Percentiles rank a stretch among this genome's conserved stretches.
phyloP scores from a whole-genome alignment of 2,888 invertebrate genomes.

The Tetrapedia diversipes region DNA sequence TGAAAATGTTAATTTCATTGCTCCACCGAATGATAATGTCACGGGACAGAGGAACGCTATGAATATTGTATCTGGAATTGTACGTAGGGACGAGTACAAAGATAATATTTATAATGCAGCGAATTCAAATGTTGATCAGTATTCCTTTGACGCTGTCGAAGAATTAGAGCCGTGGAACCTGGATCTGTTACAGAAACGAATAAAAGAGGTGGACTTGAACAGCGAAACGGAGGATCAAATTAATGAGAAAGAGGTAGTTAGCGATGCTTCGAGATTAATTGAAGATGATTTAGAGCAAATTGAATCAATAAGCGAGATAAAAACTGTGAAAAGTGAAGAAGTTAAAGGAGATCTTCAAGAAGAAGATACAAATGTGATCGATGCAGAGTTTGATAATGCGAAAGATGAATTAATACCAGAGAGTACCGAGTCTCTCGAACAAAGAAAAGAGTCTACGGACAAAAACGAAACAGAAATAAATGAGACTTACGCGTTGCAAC shows the following conservation, averaged over 20 bases:
- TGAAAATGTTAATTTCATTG: conserved; percentile 1
- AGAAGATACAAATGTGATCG: neutral
- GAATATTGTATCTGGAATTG: neutral
- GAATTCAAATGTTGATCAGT: conserved; percentile 46
- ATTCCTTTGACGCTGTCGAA: conserved; percentile 36
- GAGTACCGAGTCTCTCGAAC: neutral
- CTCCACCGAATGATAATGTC: conserved; percentile 15
- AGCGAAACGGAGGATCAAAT: conserved; percentile 20
- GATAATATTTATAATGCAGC: conserved; percentile 24
- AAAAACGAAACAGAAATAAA: neutral
- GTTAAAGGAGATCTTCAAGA: neutral
- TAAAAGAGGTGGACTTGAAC: conserved; percentile 49
- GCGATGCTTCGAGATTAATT: neutral
- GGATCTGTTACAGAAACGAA: conserved; percentile 44
- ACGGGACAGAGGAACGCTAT: neutral
- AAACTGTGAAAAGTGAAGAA: neutral
- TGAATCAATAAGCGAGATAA: neutral
- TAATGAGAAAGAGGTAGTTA: neutral
- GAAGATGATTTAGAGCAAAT: neutral
- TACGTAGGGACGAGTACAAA: neutral
- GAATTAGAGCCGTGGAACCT: conserved; percentile 62
- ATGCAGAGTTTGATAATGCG: neutral
- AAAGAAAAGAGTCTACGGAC: neutral
- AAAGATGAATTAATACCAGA: neutral
- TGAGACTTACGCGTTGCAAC: neutral